Conservation (phyloP, 2,113 vertebrate species). For the Trematomus loennbergii region DNA sequence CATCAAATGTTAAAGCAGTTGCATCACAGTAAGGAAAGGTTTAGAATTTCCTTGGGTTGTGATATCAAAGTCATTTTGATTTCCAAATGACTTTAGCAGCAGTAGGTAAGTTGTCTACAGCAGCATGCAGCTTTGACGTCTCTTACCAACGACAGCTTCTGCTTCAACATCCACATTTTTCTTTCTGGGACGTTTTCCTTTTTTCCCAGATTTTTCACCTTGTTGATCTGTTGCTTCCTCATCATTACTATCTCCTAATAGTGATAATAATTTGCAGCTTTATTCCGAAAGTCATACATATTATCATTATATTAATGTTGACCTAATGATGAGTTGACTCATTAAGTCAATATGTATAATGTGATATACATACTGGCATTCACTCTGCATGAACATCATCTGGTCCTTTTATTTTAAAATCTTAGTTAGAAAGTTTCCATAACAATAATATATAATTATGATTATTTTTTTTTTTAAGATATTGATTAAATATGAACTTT, state of each 20-base stretch:
- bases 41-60: background rate
- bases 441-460: background rate
- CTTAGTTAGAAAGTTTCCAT: background rate
- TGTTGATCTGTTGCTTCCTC: constrained; percentile 48
- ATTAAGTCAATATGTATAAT: too few species aligned
- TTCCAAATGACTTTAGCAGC: constrained; percentile 41
- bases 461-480: background rate
- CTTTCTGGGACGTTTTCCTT: constrained; percentile 55
- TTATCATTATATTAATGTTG: background rate
- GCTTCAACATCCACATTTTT: constrained; percentile 36
- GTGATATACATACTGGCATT: background rate
- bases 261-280: constrained; percentile 52
- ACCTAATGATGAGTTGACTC: background rate
- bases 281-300: constrained; percentile 20
- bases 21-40: constrained; percentile 15
- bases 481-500: background rate
- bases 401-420: background rate
- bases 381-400: background rate
- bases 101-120: constrained; percentile 5
- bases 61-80: constrained; percentile 52
- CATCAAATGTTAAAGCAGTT: constrained; percentile 28
- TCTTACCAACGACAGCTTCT: constrained; percentile 70
- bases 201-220: constrained; percentile 56
- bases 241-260: constrained; percentile 57
- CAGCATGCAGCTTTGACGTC: constrained; percentile 51